phyloP scores from a whole-genome alignment of 2,888 invertebrate genomes.

The Parapristionchus giblindavisi region DNA sequence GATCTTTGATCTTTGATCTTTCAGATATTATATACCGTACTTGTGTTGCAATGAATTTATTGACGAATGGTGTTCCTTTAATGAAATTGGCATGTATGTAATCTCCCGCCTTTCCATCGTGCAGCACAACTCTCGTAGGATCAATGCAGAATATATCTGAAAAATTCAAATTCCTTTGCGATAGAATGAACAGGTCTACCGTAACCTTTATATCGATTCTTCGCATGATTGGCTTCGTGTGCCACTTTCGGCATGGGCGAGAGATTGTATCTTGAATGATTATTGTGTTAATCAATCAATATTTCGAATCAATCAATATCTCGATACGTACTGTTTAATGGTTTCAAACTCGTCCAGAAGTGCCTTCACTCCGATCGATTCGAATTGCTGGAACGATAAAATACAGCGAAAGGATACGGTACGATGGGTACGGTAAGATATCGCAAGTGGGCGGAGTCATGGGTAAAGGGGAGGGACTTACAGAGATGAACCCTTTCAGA shows the following conservation, averaged over 20 bases:
- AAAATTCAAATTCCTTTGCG: too few relatives aligned
- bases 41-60: constrained; percentile 10
- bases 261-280: not conserved
- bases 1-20: not conserved
- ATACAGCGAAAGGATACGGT: not conserved
- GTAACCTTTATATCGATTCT: constrained; percentile 27
- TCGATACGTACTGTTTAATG: constrained; percentile 1
- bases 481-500: not conserved
- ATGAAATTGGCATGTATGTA: constrained; percentile 14
- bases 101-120: constrained; percentile 9
- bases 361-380: constrained; percentile 21
- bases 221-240: not conserved
- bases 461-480: not conserved
- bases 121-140: not conserved
- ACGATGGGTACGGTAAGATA: not conserved
- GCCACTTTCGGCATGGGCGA: not conserved
- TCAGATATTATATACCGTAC: not conserved
- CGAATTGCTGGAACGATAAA: constrained; percentile 13
- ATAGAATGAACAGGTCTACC: too few relatives aligned
- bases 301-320: not conserved
- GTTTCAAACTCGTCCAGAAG: constrained; percentile 18
- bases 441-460: not conserved
- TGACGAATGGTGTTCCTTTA: not conserved
- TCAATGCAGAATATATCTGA: constrained; percentile 25
- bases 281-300: not conserved